phyloP scores from a whole-genome alignment of 2,113 vertebrate species.

The Silurus glanis region DNA sequence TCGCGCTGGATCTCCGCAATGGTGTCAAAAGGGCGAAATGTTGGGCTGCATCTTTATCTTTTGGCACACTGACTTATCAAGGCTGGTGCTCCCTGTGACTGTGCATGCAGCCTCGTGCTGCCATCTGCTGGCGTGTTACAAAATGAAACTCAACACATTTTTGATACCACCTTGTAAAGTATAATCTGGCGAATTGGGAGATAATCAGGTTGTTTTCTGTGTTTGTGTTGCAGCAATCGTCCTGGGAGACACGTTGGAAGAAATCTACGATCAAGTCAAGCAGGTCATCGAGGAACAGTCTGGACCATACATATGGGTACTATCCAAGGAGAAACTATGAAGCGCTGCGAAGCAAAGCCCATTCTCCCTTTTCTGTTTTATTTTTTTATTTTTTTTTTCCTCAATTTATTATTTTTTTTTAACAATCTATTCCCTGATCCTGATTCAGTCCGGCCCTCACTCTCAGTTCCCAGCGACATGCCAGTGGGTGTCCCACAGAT shows the following conservation, averaged over 20 bases:
- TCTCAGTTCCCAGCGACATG: slow-evolving; percentile 50
- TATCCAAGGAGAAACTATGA: slow-evolving; percentile 98
- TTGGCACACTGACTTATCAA: too few species aligned
- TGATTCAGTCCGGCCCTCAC: not conserved
- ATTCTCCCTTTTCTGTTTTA: slow-evolving; percentile 31
- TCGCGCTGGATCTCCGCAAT: too few species aligned
- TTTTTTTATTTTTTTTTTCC: slow-evolving; percentile 52
- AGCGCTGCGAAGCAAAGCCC: slow-evolving; percentile 49
- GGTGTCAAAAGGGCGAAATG: too few species aligned
- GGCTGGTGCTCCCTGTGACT: too few species aligned
- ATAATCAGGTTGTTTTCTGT: not conserved
- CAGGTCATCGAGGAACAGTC: slow-evolving; percentile 98
- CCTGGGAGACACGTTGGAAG: slow-evolving; percentile 95
- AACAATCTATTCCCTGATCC: slow-evolving; percentile 36
- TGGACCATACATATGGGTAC: slow-evolving; percentile 93
- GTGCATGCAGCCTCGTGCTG: too few species aligned
- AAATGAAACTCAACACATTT: too few species aligned
- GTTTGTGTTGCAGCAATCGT: slow-evolving; percentile 84
- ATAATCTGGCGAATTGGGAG: too few species aligned
- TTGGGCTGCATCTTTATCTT: too few species aligned
- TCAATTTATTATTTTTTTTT: slow-evolving; percentile 57
- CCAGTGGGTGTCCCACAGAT: slow-evolving; percentile 69
- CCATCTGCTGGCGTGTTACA: too few species aligned
- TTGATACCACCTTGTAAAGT: too few species aligned
- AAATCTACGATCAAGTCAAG: slow-evolving; percentile 97